Conservation (phyloP, 2,113 vertebrate species). For the Cepphus grylle region DNA sequence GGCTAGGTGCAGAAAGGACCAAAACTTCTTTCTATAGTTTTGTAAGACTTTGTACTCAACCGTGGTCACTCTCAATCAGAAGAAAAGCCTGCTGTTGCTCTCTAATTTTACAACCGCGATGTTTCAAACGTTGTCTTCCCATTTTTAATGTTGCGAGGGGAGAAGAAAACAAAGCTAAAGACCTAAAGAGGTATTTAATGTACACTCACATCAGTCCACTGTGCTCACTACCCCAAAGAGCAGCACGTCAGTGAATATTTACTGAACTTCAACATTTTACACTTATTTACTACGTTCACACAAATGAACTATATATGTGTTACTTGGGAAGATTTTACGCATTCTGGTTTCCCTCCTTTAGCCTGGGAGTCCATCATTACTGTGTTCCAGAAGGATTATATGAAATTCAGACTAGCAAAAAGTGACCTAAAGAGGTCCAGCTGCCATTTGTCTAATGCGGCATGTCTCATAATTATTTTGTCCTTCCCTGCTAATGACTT, state of each 20-base stretch:
- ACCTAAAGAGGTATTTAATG: not conserved
- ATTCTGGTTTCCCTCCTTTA: not conserved
- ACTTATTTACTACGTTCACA: not conserved
- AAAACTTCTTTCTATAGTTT: not conserved
- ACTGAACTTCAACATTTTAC: not conserved
- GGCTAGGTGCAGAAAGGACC: not conserved
- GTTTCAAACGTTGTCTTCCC: not conserved
- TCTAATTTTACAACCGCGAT: not conserved
- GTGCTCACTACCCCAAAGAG: not conserved
- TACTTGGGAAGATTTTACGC: not conserved
- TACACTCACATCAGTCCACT: not conserved
- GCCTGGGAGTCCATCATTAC: not conserved
- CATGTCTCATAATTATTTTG: not conserved
- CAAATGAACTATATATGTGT: not conserved
- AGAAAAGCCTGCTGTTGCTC: not conserved
- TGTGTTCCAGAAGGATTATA: not conserved
- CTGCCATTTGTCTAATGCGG: not conserved
- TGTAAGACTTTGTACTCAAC: not conserved
- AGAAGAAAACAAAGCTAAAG: not conserved
- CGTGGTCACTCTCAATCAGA: not conserved
- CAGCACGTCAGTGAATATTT: not conserved
- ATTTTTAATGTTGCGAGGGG: not conserved
- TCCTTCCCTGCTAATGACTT: constrained; percentile 5
- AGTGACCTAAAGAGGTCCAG: not conserved
- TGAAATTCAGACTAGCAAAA: not conserved